Evolutionary conservation across 2,888 invertebrate genomes (phyloP).

Genomic region (Amblyjoppa proteus): DNA sequence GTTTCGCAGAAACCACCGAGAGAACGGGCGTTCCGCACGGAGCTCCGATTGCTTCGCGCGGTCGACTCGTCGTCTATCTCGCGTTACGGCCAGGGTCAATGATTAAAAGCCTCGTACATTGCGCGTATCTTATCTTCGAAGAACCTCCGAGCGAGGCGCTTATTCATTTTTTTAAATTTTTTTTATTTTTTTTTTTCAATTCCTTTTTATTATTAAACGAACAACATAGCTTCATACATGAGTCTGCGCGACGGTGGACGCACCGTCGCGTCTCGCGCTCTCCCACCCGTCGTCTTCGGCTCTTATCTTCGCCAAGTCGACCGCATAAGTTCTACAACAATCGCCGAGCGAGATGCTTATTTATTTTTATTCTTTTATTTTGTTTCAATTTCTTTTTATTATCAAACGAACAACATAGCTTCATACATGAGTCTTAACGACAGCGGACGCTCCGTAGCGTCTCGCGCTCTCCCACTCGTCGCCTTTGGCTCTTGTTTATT

Average conservation of each 20-base stretch:
- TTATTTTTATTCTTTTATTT: background rate
- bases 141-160: background rate
- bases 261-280: background rate
- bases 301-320: too few species aligned
- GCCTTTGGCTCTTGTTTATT: too few species aligned
- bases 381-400: background rate
- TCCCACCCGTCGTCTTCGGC: too few species aligned
- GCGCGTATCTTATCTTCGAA: background rate
- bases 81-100: constrained; percentile 1
- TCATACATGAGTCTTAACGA: background rate
- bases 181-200: background rate
- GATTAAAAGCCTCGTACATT: background rate
- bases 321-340: too few species aligned
- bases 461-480: too few species aligned
- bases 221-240: background rate
- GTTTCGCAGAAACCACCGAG: background rate
- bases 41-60: background rate
- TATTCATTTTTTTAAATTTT: constrained; percentile 1
- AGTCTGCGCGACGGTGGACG: background rate
- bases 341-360: too few species aligned
- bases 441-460: background rate
- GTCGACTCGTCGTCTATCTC: background rate
- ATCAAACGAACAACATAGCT: background rate
- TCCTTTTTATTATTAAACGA: background rate
- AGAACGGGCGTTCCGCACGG: background rate